Base-by-base conservation (phyloP, 1,140 invertebrate species). In the Spodoptera frugiperda region DNA sequence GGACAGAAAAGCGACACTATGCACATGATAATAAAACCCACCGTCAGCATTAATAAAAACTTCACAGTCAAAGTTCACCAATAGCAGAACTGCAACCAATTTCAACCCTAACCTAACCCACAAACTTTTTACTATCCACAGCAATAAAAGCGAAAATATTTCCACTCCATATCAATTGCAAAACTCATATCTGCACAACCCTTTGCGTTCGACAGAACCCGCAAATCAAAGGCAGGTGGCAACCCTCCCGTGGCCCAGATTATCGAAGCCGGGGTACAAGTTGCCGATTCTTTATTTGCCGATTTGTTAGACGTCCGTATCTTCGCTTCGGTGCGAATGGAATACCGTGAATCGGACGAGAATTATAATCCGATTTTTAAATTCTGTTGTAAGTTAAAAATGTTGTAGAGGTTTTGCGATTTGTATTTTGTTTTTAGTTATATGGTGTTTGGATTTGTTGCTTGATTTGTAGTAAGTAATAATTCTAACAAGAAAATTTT, bases 201-300 rank as follows among this genome's bases (percentile, higher is more conserved):
- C 57, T 44, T 65, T 48, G 10, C 44, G 17, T 65, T 9, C 17
- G 19, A 49, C 44, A 25, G n/a, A 53, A 53, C 49, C 21, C 11
- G 19, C 17, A 67, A 67, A 51, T 67, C 44, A 49, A 49, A 49
- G 11, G 12, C 21, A 51, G 44, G 49, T 70, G 72, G n/a, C 72
- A 74, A 44, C 72, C 72, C 59, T 51, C 1, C 12, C 49, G 21
- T 59, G 54, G 39, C 71, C 71, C 55, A 61, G 55, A 59, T 59
- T 72, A 74, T 61, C 55, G 72, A 48, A 39, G n/a, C 21, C 57
- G 48, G 71, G 71, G 17, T 61, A 74, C 33, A 21, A 75, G 59
- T 65, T 75, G 30, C 57, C 57, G 59, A 63, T 75, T 51, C 59
- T 75, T 75, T 75, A 65, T 65, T 65, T 65, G 48, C 25, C 46